Evolutionary conservation across 2,797 vertebrate genomes (phyloP).

Genomic region (Fistularia commersonii): DNA sequence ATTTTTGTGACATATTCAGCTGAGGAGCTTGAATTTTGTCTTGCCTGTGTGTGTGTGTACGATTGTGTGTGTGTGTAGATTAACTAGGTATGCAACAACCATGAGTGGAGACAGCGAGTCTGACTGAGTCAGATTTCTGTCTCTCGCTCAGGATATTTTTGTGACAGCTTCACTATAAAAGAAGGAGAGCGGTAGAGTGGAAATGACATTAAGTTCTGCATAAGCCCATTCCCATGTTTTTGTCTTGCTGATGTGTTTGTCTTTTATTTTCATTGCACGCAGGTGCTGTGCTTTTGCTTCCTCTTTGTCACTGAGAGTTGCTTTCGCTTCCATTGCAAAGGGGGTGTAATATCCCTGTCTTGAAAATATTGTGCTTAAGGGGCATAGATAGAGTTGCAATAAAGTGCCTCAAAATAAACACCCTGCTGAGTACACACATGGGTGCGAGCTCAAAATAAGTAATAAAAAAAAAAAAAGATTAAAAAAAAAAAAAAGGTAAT

Average conservation of each 20-base stretch:
- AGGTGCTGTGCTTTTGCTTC: background rate
- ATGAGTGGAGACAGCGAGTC: slow-evolving; percentile 33
- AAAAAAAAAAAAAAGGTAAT: too few relatives aligned
- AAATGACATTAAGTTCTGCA: slow-evolving; percentile 47
- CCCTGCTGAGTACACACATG: too few relatives aligned
- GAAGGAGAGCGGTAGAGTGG: slow-evolving; percentile 22
- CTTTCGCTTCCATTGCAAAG: too few relatives aligned
- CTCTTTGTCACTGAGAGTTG: slow-evolving; percentile 16
- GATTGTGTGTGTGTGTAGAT: background rate
- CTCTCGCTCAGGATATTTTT: slow-evolving; percentile 43
- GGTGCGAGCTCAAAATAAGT: too few relatives aligned
- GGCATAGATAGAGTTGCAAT: too few relatives aligned
- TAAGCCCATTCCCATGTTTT: slow-evolving; percentile 26
- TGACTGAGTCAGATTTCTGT: slow-evolving; percentile 51
- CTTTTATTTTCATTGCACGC: too few relatives aligned
- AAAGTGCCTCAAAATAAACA: too few relatives aligned
- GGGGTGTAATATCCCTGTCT: too few relatives aligned
- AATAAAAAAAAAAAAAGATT: too few relatives aligned
- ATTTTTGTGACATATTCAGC: slow-evolving; percentile 57
- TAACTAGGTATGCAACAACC: slow-evolving; percentile 24
- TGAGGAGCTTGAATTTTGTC: slow-evolving; percentile 4
- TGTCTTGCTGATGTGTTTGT: too few relatives aligned
- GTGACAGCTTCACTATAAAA: slow-evolving; percentile 47
- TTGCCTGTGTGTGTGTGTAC: too few relatives aligned
- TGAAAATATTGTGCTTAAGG: too few relatives aligned